These are phyloP conservation scores for Phyllotis vaccarum DNA, from an alignment of 2,797 vertebrate species.

Conservation along the genomic window DNA sequence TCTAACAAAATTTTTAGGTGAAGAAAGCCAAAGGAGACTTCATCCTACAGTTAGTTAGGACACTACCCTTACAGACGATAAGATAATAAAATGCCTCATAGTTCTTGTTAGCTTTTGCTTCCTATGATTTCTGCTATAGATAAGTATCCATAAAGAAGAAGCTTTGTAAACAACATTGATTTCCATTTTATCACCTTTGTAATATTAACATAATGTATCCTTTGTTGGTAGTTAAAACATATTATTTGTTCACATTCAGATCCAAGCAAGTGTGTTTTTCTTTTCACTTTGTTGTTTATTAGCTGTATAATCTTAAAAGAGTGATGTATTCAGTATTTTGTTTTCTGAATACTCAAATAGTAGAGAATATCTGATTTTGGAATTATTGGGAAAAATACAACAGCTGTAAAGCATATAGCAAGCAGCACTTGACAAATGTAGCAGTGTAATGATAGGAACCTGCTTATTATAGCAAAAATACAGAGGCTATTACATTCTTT, in stretches of 20 bases:
- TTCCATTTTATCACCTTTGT: slow-evolving; percentile 28
- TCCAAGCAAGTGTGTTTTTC: slow-evolving; percentile 52
- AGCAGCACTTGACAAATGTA: neutral
- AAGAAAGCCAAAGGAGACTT: slow-evolving; percentile 26
- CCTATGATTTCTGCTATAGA: neutral
- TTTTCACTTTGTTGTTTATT: slow-evolving; percentile 46
- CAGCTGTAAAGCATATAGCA: slow-evolving; percentile 17
- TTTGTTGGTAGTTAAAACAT: slow-evolving; percentile 28
- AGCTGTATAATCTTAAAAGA: neutral
- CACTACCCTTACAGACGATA: slow-evolving; percentile 4
- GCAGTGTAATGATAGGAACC: neutral
- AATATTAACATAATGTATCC: neutral
- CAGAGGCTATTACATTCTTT: slow-evolving; percentile 9
- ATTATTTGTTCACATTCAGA: slow-evolving; percentile 37
- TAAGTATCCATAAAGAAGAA: slow-evolving; percentile 36
- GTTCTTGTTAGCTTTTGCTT: slow-evolving; percentile 14
- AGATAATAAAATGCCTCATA: slow-evolving; percentile 24
- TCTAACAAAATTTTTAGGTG: neutral
- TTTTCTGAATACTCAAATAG: slow-evolving; percentile 19
- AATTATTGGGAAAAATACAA: slow-evolving; percentile 1
- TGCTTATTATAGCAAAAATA: slow-evolving; percentile 43
- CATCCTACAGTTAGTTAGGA: slow-evolving; percentile 4
- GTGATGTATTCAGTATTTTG: neutral
- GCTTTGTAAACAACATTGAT: slow-evolving; percentile 29
- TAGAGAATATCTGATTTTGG: neutral